Evolutionary conservation across 2,113 vertebrate genomes (phyloP).

Genomic region (Calyptommatus sinebrachiatus): DNA sequence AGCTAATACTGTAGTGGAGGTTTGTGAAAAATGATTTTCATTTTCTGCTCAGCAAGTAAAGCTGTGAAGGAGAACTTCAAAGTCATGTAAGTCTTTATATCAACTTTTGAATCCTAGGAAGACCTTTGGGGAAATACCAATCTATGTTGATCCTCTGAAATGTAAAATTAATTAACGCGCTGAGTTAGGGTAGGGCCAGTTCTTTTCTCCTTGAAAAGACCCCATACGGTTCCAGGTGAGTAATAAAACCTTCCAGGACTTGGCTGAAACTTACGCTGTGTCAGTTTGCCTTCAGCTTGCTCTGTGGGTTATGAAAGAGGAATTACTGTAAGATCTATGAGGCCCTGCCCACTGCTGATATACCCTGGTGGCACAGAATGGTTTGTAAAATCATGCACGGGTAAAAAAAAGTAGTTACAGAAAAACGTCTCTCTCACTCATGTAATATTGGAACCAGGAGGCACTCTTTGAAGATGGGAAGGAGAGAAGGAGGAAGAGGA

Average conservation of each 20-base stretch:
- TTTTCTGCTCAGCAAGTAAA: slow-evolving; percentile 30
- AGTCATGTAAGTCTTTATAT: slow-evolving; percentile 51
- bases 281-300: no score
- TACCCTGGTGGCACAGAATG: no score
- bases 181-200: slow-evolving; percentile 1
- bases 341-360: no score
- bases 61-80: slow-evolving; percentile 48
- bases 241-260: neutral
- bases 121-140: slow-evolving; percentile 26
- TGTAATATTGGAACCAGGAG: no score
- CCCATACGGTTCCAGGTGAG: neutral
- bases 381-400: no score
- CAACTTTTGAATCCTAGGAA: neutral
- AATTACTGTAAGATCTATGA: no score
- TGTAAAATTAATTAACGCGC: slow-evolving; percentile 21
- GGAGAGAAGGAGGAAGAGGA: no score
- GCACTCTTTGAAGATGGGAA: no score
- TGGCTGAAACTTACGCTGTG: no score
- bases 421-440: no score
- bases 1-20: slow-evolving; percentile 22
- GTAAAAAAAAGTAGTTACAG: no score
- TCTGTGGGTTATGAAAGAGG: no score
- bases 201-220: slow-evolving; percentile 30
- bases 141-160: slow-evolving; percentile 37
- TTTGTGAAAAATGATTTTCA: neutral